Percentiles rank a stretch among this genome's conserved stretches.
Conservation (phyloP, 2,113 vertebrate species). For the Lynx canadensis region DNA sequence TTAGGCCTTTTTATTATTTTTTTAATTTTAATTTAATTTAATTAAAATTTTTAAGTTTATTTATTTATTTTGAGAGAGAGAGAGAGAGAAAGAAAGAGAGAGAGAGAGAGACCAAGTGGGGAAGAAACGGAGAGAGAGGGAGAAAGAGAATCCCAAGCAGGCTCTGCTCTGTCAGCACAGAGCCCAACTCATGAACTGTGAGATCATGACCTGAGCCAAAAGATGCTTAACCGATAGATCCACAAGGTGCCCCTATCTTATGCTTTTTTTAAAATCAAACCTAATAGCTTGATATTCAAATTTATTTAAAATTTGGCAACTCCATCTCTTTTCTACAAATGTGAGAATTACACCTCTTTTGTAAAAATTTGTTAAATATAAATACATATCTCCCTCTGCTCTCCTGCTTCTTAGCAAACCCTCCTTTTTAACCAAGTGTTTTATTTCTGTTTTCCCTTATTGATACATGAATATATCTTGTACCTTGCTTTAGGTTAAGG, state of each 20-base stretch:
- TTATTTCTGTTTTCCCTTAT: neutral
- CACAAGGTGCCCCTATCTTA: neutral
- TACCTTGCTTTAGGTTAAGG: neutral
- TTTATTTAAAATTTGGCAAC: neutral
- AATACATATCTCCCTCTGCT: neutral
- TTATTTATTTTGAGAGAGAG: no score
- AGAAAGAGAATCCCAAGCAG: no score
- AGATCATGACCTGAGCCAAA: no score
- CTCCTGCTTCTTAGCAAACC: neutral
- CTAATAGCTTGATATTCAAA: neutral
- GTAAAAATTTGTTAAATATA: neutral
- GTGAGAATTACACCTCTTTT: neutral
- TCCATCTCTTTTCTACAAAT: neutral
- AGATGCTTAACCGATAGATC: no score
- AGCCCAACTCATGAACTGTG: no score
- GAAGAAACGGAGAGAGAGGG: no score
- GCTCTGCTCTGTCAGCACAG: no score
- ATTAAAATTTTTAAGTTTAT: no score
- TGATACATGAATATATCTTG: neutral
- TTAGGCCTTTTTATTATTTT: neutral
- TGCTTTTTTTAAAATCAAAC: neutral
- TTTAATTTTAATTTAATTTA: no score
- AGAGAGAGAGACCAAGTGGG: no score
- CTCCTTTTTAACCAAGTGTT: neutral
- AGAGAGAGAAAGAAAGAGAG: no score